phyloP scores from a whole-genome alignment of 2,888 invertebrate genomes.

The Ophion slaviceki region DNA sequence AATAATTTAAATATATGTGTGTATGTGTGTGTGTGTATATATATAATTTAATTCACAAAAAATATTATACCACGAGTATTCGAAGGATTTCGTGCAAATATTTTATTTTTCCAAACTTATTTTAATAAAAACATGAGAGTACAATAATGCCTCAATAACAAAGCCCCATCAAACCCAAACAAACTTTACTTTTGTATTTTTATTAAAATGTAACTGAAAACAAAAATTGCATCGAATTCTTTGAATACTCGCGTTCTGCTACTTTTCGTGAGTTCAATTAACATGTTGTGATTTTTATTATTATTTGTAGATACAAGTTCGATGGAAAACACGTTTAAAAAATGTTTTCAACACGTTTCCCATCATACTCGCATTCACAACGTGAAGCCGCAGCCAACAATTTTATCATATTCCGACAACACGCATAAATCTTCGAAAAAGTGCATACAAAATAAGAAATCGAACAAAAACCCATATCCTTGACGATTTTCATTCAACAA shows the following conservation, averaged over 20 bases:
- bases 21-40: too few species aligned
- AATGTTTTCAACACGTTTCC: neutral
- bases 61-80: neutral
- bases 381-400: neutral
- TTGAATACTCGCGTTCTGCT: neutral
- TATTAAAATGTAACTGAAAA: neutral
- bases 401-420: neutral
- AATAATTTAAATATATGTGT: too few species aligned
- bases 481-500: neutral
- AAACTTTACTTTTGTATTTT: too few species aligned
- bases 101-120: neutral
- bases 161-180: neutral
- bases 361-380: neutral
- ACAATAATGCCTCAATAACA: neutral
- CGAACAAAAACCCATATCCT: neutral
- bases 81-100: neutral
- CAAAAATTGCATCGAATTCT: neutral
- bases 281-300: too few species aligned
- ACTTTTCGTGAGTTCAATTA: too few species aligned
- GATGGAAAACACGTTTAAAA: too few species aligned
- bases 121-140: neutral
- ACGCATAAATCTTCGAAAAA: neutral
- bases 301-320: too few species aligned
- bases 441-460: neutral
- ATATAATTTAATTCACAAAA: neutral